Conservation (phyloP, 2,888 invertebrate genomes). For the Sphaerophoria taeniata region DNA sequence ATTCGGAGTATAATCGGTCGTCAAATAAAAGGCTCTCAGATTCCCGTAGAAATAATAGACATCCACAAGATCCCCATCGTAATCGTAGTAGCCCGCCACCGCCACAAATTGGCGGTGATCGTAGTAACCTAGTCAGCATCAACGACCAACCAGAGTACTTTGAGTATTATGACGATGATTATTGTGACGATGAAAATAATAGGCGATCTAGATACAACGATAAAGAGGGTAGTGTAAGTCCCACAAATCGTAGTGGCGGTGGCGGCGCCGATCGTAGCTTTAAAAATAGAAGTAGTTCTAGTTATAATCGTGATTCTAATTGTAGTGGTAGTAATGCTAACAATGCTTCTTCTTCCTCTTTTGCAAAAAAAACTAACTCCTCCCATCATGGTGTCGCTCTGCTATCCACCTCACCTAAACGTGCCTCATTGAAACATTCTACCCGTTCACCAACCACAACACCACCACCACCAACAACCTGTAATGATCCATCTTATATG, state of each 20-base stretch:
- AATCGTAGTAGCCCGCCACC: slow-evolving; percentile 76
- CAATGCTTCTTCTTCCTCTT: slow-evolving; percentile 86
- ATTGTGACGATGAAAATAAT: slow-evolving; percentile 44
- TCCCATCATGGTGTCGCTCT: slow-evolving; percentile 82
- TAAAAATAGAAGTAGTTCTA: slow-evolving; percentile 80
- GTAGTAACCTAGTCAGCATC: slow-evolving; percentile 83
- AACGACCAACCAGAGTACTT: slow-evolving; percentile 84
- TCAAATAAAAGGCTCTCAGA: slow-evolving; percentile 58
- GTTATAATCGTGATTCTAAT: slow-evolving; percentile 82
- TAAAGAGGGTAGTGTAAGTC: slow-evolving; percentile 54
- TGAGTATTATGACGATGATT: slow-evolving; percentile 82
- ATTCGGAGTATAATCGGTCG: slow-evolving; percentile 72
- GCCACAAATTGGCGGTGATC: slow-evolving; percentile 76
- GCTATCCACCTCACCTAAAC: slow-evolving; percentile 80
- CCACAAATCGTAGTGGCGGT: slow-evolving; percentile 50
- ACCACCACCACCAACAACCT: slow-evolving; percentile 78
- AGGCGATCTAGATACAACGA: slow-evolving; percentile 22
- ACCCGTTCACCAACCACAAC: slow-evolving; percentile 79
- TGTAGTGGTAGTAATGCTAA: slow-evolving; percentile 85
- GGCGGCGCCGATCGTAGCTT: slow-evolving; percentile 59
- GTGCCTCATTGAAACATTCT: slow-evolving; percentile 80
- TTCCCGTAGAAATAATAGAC: slow-evolving; percentile 61
- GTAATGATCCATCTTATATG: slow-evolving; percentile 63
- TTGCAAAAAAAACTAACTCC: slow-evolving; percentile 81
- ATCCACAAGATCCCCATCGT: slow-evolving; percentile 62